Evolutionary conservation across 2,113 vertebrate genomes (phyloP), one percentile per base, ranked within the genome.

Genomic region (Chloroceryle aenea): DNA sequence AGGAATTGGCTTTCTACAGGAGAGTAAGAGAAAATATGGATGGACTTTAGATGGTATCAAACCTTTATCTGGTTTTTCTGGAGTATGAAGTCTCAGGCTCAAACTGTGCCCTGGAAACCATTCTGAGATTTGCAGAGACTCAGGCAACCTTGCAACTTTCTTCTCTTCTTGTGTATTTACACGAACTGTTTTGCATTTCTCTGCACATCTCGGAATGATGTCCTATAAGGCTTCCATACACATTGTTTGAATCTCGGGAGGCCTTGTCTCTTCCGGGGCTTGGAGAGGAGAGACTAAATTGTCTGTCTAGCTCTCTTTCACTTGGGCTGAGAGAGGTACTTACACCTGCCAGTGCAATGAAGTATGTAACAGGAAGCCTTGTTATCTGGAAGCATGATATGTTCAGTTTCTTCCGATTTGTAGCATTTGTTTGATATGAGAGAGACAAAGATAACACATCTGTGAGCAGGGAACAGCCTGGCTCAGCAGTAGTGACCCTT

Each of bases 281-380:
- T 29, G 34, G 42, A 72, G 42, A 32, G 27, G 23, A 45, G 68
- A 61, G 8, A 22, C 19, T 50, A 53, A 14, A 26, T 55, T 66
- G 40, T 26, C 45, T 34, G 59, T 29, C 34, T n/a, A 91, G 40
- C n/a, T 32, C 38, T 67, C 25, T 50, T 29, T 36, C 27, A 21
- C 34, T 32, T 43, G 32, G n/a, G 53, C 16, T 38, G 40, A 29
- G 0, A 4, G 0, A 4, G 29, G 22, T 36, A 12, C 42, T 38
- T 56, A 50, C 19, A 32, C 16, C 38, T 61, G 36, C 38, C 38
- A 58, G 26, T 14, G 8, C 7, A 5, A 7, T 34, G 56, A 58
- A 42, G 17, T 23, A 34, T 55, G 17, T 47, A 23, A 52, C 23
- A 48, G 62, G n/a, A 42, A 43, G 27, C 40, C 12, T 32, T 0